Base-by-base conservation (phyloP, 2,888 invertebrate species). In the Helicoverpa assulta region DNA sequence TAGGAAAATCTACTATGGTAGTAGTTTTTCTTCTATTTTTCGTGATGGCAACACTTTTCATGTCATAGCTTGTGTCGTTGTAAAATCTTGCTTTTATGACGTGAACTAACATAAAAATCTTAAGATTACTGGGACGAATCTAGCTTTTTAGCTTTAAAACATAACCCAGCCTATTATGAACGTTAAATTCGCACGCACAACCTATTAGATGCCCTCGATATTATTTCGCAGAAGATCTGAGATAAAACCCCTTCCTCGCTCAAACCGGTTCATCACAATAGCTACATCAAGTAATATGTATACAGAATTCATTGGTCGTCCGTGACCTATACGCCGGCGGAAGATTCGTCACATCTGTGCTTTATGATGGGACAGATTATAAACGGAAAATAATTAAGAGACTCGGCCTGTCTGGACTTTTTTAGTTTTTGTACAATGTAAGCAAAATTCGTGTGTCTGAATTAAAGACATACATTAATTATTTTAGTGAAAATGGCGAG, bases 181-280 rank as follows among this genome's bases (percentile, higher is more conserved):
- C 8, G 33, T 33, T 33, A 8, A 33, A 33, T 33, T 33, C 33
- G 33, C 33, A 14, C 37, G 14, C 12, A 40, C 40, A 14, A 40
- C 40, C 40, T 14, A 14, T 40, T 40, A 40, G 40, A 40, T 40
- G 40, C 40, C 40, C 40, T 40, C 14, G 10, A 40, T 40, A 40
- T 40, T 40, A 47, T 47, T 47, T 47, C n/a, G n/a, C 47, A 47
- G 16, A 16, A 16, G n/a, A 47, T 47, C 47, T 5, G n/a, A n/a
- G n/a, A n/a, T n/a, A 47, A 43, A 47, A 47, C 5, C 47, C 47
- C 47, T 47, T 47, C n/a, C 16, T n/a, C 47, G 47, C 5, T 33
- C 19, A 37, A 72, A 70, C 72, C 71, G 71, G 72, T 73, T 70
- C 18, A 59, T 12, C 50, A 70, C 10, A 47, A 10, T 19, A 47